A percentile compares a stretch with the other conserved stretches of the same genome.
These are phyloP conservation scores for Synodontis membranacea DNA, from an alignment of 2,113 vertebrate species.

Conservation along the genomic window DNA sequence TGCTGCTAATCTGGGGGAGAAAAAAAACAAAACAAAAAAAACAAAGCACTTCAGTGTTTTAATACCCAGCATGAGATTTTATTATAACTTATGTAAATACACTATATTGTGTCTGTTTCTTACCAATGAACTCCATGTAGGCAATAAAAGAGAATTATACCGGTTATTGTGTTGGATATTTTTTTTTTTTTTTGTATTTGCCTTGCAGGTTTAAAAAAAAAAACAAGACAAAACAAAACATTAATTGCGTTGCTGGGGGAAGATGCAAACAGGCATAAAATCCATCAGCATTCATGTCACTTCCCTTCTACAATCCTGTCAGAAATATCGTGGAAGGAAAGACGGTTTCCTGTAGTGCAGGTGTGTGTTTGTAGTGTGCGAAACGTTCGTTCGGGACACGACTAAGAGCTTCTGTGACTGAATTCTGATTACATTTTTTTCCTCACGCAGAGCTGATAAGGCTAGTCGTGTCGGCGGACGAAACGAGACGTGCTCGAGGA, in stretches of 20 bases:
- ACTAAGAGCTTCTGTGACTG: neutral
- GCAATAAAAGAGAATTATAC: slow-evolving; percentile 47
- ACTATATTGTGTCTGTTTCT: slow-evolving; percentile 6
- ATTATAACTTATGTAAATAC: slow-evolving; percentile 42
- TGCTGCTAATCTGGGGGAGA: no score
- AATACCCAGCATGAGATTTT: slow-evolving; percentile 46
- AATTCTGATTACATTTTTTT: neutral
- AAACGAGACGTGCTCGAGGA: neutral
- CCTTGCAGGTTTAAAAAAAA: slow-evolving; percentile 8
- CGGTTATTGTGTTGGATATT: slow-evolving; percentile 12
- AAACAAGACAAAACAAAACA: neutral
- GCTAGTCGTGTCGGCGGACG: neutral
- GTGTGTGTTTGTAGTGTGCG: neutral
- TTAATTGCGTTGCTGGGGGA: neutral
- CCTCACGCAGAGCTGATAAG: neutral
- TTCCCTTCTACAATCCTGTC: neutral
- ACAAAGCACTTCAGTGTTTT: neutral
- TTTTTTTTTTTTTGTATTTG: neutral
- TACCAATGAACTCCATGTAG: slow-evolving; percentile 12
- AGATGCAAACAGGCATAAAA: neutral
- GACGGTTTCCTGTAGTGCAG: neutral
- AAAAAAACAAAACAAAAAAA: no score
- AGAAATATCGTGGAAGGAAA: neutral
- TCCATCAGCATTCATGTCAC: neutral
- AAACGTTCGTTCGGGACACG: neutral